These are phyloP conservation scores for Oscheius sp. DNA, from an alignment of 2,888 invertebrate genomes.

Conservation along the genomic window DNA sequence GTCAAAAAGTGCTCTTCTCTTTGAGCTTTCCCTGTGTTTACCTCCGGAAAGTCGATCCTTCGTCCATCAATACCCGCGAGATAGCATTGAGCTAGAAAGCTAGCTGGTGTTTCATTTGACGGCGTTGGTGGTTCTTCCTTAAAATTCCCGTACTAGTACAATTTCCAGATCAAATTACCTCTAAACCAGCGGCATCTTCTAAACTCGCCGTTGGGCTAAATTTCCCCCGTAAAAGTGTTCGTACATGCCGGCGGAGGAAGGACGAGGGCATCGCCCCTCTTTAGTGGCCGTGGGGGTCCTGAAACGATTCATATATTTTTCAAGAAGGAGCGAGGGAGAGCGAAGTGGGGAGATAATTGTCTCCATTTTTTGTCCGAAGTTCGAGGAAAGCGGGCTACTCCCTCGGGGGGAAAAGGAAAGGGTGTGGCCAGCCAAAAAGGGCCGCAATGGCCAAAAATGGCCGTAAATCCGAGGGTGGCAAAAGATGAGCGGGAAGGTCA, in stretches of 20 bases:
- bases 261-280: conserved; percentile 45
- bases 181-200: conserved; percentile 39
- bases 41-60: conserved; percentile 56
- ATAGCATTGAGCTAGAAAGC: conserved; percentile 37
- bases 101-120: conserved; percentile 39
- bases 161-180: conserved; percentile 6
- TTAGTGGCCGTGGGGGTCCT: background rate
- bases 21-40: background rate
- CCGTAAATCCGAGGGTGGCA: background rate
- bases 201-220: conserved; percentile 59
- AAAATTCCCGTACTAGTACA: background rate
- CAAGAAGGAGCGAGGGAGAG: background rate
- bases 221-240: conserved; percentile 61
- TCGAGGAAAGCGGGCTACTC: conserved; percentile 1
- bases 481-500: too few relatives aligned
- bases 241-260: conserved; percentile 65
- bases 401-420: background rate
- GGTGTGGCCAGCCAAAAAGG: too few relatives aligned
- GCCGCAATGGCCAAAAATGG: too few relatives aligned
- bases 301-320: background rate
- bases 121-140: conserved; percentile 51
- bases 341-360: background rate
- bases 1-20: too few relatives aligned
- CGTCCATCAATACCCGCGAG: conserved; percentile 51
- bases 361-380: background rate